Conservation (phyloP, 2,888 invertebrate genomes). For the Diarsia dahlii region DNA sequence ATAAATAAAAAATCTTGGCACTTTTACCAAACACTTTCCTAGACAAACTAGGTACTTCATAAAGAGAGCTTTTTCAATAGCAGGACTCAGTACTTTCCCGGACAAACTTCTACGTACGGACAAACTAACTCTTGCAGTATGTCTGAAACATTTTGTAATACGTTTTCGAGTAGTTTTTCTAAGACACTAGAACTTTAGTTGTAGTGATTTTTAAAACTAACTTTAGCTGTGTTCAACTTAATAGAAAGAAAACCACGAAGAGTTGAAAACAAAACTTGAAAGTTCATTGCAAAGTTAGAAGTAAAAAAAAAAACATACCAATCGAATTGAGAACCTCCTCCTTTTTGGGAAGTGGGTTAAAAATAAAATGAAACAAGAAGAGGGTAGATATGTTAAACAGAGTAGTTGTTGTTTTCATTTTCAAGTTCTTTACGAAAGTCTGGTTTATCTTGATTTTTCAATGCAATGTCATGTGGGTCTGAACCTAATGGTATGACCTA, state of each 20-base stretch:
- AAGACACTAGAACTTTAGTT: neutral
- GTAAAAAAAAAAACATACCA: too few species aligned
- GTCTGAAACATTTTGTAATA: neutral
- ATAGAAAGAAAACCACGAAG: neutral
- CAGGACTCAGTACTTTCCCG: neutral
- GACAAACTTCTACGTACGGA: neutral
- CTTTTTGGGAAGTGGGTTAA: too few species aligned
- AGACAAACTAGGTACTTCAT: neutral
- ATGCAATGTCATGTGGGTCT: too few species aligned
- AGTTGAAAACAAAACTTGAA: neutral
- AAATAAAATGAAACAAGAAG: neutral
- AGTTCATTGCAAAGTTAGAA: neutral
- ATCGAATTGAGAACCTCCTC: too few species aligned
- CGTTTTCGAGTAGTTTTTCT: neutral
- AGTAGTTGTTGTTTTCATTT: too few species aligned
- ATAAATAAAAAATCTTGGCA: too few species aligned
- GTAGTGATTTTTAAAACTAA: neutral
- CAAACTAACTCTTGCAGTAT: neutral
- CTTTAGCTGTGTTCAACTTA: neutral
- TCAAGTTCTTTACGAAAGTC: too few species aligned
- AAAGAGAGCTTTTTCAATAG: neutral
- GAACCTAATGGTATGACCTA: too few species aligned
- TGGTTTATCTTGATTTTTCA: too few species aligned
- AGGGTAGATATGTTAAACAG: too few species aligned
- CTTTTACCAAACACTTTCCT: neutral